Base-by-base conservation (phyloP, 2,888 invertebrate genomes). In the Dynastes maya region DNA sequence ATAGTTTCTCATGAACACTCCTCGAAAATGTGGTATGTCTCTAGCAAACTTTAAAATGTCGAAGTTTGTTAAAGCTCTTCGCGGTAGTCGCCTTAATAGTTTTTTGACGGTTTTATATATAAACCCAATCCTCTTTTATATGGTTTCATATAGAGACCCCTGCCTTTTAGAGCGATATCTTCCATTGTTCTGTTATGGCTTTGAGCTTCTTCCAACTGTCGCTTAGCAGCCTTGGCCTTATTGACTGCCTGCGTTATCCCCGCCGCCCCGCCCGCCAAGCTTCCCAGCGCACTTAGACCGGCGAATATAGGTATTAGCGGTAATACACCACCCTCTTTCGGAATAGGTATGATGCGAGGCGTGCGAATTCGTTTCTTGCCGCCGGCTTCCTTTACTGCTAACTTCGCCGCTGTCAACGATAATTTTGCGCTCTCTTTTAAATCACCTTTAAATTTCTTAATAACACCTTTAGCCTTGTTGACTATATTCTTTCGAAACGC, bases 271-370 rank as follows among this genome's bases (percentile, higher is more conserved):
- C 82, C 82, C 8, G 80, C 72, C 27, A 84, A 27, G n/a, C 80
- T 76, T 9, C 82, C 83, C 2, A 82, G 16, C 1, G 83, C 82
- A 3, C 74, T 82, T 1, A 85, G 76, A 4, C 83, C 84, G 0
- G 84, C 82, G 61, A 85, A 82, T 5, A 84, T 13, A 0, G 83
- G 82, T 16, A 83, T 79, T 13, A 85, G 81, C 1, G 82, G 84
- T 78, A 85, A 64, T 58, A 83, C 22, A 1, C 83, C 84, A 27
- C 86, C 86, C 40, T 76, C 77, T 83, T 87, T 87, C 3, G 87
- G 86, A 16, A 87, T 22, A 27, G 85, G 83, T 64, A 86, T 85
- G 58, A 87, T 81, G 29, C 86, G 77, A 37, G 85, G 85, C 68
- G 81, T 78, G n/a, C 55, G 63, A 22, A 80, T 45, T 51, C 78